These are phyloP conservation scores for Zygaena filipendulae DNA, from an alignment of 2,888 invertebrate species.

Conservation along the genomic window DNA sequence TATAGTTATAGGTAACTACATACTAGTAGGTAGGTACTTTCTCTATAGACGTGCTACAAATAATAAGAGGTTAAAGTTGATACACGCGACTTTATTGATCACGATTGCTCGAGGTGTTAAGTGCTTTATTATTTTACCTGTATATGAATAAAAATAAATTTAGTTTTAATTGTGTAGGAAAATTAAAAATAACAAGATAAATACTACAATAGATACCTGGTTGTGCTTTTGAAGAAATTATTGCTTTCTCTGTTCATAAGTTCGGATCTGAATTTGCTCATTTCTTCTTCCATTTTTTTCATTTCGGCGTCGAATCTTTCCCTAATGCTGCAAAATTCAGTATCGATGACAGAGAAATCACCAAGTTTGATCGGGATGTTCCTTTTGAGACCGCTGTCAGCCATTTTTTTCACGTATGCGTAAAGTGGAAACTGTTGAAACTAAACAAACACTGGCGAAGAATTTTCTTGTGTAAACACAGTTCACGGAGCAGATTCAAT, in stretches of 20 bases:
- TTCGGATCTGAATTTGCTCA: slow-evolving; percentile 94
- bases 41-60: too few relatives aligned
- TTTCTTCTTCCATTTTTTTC: slow-evolving; percentile 98
- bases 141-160: too few relatives aligned
- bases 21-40: too few relatives aligned
- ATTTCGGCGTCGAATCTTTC: slow-evolving; percentile 97
- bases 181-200: too few relatives aligned
- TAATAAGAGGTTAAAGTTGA: too few relatives aligned
- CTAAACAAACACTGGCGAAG: slow-evolving; percentile 60
- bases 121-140: too few relatives aligned
- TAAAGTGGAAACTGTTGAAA: slow-evolving; percentile 39
- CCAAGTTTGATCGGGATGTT: slow-evolving; percentile 94
- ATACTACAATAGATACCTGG: slow-evolving; percentile 73
- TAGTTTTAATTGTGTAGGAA: slow-evolving; percentile 1
- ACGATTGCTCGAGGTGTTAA: too few relatives aligned
- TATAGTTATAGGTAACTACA: too few relatives aligned
- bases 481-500: slow-evolving; percentile 32
- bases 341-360: slow-evolving; percentile 95
- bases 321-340: slow-evolving; percentile 95
- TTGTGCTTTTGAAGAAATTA: slow-evolving; percentile 90
- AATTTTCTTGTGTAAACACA: slow-evolving; percentile 58
- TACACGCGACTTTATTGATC: too few relatives aligned
- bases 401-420: slow-evolving; percentile 72
- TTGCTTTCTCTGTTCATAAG: slow-evolving; percentile 93
- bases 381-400: slow-evolving; percentile 85